Conservation (phyloP, 2,797 vertebrate species). For the Squalus acanthias region DNA sequence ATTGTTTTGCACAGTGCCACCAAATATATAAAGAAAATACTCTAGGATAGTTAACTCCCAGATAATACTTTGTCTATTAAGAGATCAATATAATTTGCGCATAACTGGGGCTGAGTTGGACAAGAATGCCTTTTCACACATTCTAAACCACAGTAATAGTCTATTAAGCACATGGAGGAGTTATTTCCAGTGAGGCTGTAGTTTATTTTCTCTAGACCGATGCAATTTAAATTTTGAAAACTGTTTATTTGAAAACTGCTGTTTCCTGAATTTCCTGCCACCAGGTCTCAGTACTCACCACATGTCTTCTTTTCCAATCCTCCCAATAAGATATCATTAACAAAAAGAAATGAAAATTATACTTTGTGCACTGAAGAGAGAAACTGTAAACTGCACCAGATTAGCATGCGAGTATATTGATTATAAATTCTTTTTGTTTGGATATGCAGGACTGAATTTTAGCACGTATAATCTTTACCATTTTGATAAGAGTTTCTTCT, state of each 20-base stretch:
- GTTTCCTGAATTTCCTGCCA: neutral
- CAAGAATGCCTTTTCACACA: neutral
- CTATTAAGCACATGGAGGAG: no score
- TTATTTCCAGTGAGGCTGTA: neutral
- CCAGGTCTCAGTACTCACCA: neutral
- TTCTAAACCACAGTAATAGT: neutral
- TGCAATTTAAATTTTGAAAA: neutral
- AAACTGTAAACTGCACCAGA: neutral
- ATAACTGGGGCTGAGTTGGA: neutral
- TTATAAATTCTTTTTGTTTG: neutral
- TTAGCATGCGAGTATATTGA: neutral
- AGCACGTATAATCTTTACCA: neutral
- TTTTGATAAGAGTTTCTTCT: no score
- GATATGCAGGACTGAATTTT: neutral
- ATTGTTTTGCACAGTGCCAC: neutral
- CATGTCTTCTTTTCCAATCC: neutral
- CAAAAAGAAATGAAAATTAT: conserved; percentile 6
- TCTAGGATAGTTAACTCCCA: neutral
- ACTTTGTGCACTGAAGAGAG: neutral
- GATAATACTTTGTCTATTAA: no score
- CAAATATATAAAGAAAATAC: neutral
- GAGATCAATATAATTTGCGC: neutral
- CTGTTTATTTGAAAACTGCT: neutral
- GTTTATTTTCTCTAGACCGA: neutral
- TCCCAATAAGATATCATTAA: conserved; percentile 6